phyloP scores from a whole-genome alignment of 2,888 invertebrate species.

The Cyrtodaria siliqua region DNA sequence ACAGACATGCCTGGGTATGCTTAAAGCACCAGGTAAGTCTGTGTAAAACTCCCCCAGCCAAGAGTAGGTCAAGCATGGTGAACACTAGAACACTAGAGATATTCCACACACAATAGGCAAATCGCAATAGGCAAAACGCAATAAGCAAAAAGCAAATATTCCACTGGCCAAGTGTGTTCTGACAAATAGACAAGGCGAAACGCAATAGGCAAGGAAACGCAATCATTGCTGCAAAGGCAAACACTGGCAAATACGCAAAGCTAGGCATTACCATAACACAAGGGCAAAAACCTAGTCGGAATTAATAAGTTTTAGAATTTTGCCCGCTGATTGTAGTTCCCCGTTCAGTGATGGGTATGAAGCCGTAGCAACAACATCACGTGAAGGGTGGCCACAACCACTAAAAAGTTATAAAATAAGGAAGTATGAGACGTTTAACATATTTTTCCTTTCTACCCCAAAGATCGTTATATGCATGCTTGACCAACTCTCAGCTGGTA shows the following conservation, averaged over 20 bases:
- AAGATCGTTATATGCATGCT: not conserved
- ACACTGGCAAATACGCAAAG: not conserved
- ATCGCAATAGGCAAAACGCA: not conserved
- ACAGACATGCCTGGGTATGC: not conserved
- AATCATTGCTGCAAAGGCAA: not conserved
- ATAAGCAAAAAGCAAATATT: not conserved
- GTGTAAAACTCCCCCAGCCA: not conserved
- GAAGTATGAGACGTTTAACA: not conserved
- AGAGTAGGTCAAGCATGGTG: conserved; percentile 3
- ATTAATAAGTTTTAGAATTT: not conserved
- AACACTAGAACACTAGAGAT: too few relatives aligned
- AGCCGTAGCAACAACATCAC: conserved; percentile 2
- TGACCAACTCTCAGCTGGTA: conserved; percentile 1
- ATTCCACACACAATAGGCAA: too few relatives aligned
- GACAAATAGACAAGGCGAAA: not conserved
- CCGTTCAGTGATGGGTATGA: conserved; percentile 2
- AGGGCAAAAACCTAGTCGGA: conserved; percentile 6
- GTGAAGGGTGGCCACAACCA: conserved; percentile 4
- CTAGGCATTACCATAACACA: conserved; percentile 1
- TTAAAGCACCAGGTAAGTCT: conserved; percentile 4
- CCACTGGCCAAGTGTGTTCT: not conserved
- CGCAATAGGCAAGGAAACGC: not conserved
- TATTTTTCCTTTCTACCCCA: not conserved
- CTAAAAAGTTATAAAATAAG: not conserved
- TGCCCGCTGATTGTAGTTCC: not conserved